phyloP scores from a whole-genome alignment of 2,888 invertebrate genomes.

The Drosophila stalkeri region DNA sequence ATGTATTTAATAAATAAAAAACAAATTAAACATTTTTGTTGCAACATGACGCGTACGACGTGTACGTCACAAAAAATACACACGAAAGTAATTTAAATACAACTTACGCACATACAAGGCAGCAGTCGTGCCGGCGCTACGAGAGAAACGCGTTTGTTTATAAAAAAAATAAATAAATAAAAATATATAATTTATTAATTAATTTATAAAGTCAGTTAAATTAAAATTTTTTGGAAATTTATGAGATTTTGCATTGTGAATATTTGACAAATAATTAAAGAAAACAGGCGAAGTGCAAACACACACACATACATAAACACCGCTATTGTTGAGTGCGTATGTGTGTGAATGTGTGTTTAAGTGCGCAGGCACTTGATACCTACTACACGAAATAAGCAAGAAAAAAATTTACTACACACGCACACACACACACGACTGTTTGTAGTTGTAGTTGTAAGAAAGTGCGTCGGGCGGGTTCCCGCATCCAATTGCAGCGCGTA shows the following conservation, averaged over 20 bases:
- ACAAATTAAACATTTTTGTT: constrained; percentile 40
- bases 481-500: constrained; percentile 62
- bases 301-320: constrained; percentile 14
- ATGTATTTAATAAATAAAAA: constrained; percentile 57
- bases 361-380: constrained; percentile 62
- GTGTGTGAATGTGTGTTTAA: constrained; percentile 34
- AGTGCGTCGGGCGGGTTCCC: constrained; percentile 66
- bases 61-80: constrained; percentile 18
- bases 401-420: constrained; percentile 34
- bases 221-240: constrained; percentile 19
- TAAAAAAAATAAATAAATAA: constrained; percentile 1
- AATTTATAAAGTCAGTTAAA: constrained; percentile 29
- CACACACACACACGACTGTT: constrained; percentile 22
- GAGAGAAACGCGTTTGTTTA: constrained; percentile 40
- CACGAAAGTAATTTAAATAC: constrained; percentile 9
- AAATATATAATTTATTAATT: constrained; percentile 15
- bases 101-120: neutral
- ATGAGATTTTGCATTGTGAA: constrained; percentile 47
- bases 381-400: constrained; percentile 40
- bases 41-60: constrained; percentile 25
- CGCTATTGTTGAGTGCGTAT: constrained; percentile 22
- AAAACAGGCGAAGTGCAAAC: constrained; percentile 22
- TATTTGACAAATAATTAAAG: constrained; percentile 32
- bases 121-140: constrained; percentile 23
- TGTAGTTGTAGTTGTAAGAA: constrained; percentile 52